Percentiles rank a stretch among this genome's conserved stretches.
Evolutionary conservation across 1,140 invertebrate species (phyloP).

Genomic region (Helicoverpa armigera): DNA sequence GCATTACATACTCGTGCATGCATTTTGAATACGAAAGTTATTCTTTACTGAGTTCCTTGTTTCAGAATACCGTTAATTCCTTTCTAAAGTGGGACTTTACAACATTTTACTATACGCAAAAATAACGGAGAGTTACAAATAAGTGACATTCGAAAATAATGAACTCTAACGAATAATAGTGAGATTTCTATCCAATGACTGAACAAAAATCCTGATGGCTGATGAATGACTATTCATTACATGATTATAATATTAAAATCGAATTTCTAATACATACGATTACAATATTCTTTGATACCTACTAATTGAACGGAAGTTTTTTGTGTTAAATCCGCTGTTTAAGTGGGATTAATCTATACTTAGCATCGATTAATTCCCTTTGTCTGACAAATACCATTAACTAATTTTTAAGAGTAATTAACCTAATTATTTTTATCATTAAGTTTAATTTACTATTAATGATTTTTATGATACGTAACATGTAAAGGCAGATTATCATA

Average conservation of each 20-base stretch:
- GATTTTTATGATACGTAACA: too few relatives aligned
- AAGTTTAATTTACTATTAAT: neutral
- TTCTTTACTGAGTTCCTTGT: neutral
- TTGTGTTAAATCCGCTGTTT: neutral
- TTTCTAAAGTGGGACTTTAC: too few relatives aligned
- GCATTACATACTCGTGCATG: neutral
- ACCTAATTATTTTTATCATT: neutral
- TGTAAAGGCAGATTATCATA: too few relatives aligned
- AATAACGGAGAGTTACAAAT: neutral
- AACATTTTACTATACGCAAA: too few relatives aligned
- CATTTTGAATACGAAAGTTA: neutral
- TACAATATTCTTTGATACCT: too few relatives aligned
- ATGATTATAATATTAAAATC: neutral
- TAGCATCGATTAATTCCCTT: slow-evolving; percentile 13
- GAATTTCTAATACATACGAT: neutral
- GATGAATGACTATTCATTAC: slow-evolving; percentile 7
- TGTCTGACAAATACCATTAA: neutral
- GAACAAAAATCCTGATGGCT: neutral
- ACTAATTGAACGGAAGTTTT: neutral
- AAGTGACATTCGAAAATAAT: neutral
- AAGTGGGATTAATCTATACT: neutral
- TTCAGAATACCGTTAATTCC: neutral
- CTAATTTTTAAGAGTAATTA: neutral
- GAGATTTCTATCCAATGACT: neutral
- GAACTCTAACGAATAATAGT: neutral